Evolutionary conservation across 2,888 invertebrate species (phyloP).

Genomic region (Griposia aprilina): DNA sequence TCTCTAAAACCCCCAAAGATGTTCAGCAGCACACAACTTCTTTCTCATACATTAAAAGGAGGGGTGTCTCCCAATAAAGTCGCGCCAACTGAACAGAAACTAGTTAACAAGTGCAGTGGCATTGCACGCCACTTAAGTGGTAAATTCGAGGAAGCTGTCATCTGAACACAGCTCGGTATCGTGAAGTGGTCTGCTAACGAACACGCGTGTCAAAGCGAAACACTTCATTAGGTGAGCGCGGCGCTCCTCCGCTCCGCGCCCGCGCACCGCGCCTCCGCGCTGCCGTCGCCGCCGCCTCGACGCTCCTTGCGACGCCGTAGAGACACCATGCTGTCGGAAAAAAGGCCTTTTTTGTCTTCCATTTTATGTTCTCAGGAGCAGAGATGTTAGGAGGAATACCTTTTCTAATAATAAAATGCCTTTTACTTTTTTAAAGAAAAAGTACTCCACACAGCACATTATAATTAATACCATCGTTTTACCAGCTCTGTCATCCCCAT

Average conservation of each 20-base stretch:
- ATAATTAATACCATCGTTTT: neutral
- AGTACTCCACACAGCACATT: neutral
- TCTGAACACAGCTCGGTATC: conserved; percentile 85
- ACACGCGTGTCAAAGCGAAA: conserved; percentile 90
- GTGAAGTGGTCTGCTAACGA: conserved; percentile 90
- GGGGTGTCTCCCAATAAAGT: conserved; percentile 52
- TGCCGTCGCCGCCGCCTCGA: conserved; percentile 66
- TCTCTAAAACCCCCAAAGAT: conserved; percentile 19
- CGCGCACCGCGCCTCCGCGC: conserved; percentile 48
- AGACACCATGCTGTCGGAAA: conserved; percentile 47
- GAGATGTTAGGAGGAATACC: neutral
- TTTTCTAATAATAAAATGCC: neutral
- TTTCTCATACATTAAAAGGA: conserved; percentile 35
- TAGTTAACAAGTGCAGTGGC: conserved; percentile 83
- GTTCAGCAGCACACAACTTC: conserved; percentile 17
- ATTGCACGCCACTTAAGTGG: conserved; percentile 88
- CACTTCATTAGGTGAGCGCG: conserved; percentile 90
- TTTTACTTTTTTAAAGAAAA: no score
- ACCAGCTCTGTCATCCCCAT: no score
- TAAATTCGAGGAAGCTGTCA: conserved; percentile 89
- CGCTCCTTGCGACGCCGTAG: conserved; percentile 68
- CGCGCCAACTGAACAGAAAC: conserved; percentile 75
- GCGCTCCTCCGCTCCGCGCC: conserved; percentile 70
- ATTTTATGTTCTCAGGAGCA: neutral
- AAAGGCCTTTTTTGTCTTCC: neutral